Base-by-base conservation (phyloP, 2,113 vertebrate species). In the Chloropsis hardwickii region DNA sequence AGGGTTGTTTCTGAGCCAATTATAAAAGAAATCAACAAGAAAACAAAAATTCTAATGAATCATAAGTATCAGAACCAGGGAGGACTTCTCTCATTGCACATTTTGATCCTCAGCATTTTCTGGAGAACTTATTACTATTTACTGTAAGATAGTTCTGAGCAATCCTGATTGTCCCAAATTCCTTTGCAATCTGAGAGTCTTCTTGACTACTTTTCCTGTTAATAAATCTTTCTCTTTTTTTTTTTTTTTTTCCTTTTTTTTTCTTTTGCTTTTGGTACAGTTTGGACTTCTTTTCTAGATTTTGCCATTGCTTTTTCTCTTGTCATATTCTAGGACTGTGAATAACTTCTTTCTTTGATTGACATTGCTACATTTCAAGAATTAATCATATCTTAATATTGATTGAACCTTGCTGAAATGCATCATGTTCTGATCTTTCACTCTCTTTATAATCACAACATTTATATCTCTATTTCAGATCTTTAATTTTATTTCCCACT, bases 11-110 rank as follows among this genome's bases (percentile, higher is more conserved):
- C 47, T 67, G 66, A 91, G 37, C 6, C 40, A 90, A 37, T 81
- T 94, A 72, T 40, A 61, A 85, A 69, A 25, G 13, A 91, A 93
- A 85, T 51, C 14, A 93, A 54, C 19, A 48, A 51, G 48, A 64
- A 89, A 76, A 60, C 8, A 84, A 37, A 78, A 47, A 64, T 80
- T 42, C 10, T 81, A 84, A 91, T 60, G 15, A 74, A 40, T 79
- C 47, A 10, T 60, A 92, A 71, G 22, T 72, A 65, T 64, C 61
- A 84, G 61, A 81, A 81, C 6, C 39, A 84, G 10, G 25, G 76
- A 85, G 22, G 14, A 56, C 8, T 73, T 83, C 64, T 47, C 22
- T 61, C 2, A 1, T 22, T 71, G 31, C 21, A 47, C 40, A 33
- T 78, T 77, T 18, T 47, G 18, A 42, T 50, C 12, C 15, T 67